A percentile compares a stretch with the other conserved stretches of the same genome.
phyloP scores from a whole-genome alignment of 2,797 vertebrate genomes.

The Microctenopoma lineatum region DNA sequence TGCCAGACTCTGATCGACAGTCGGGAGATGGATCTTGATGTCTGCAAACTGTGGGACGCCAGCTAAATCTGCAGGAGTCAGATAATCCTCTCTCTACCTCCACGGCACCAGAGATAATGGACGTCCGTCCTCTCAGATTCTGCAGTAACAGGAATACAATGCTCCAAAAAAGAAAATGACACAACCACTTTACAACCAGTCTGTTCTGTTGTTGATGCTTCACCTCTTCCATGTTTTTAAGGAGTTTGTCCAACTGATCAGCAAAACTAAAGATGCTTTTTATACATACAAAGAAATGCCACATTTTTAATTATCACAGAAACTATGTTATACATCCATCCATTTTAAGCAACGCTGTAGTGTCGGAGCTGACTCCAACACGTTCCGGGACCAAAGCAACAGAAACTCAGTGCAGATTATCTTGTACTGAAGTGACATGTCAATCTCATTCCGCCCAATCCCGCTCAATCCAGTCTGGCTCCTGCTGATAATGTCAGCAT shows the following conservation, averaged over 20 bases:
- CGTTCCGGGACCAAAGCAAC: conserved; percentile 28
- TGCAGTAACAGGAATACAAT: conserved; percentile 54
- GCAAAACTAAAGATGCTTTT: conserved; percentile 3
- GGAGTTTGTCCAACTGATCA: conserved; percentile 12
- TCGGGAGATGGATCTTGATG: conserved; percentile 77
- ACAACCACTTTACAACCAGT: conserved; percentile 28
- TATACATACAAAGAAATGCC: neutral
- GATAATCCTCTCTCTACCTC: conserved; percentile 75
- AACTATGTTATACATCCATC: conserved; percentile 1
- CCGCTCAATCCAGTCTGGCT: conserved; percentile 17
- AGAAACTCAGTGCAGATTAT: conserved; percentile 64
- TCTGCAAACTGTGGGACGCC: conserved; percentile 73
- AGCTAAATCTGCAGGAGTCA: conserved; percentile 74
- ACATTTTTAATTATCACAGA: conserved; percentile 3
- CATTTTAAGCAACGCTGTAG: neutral
- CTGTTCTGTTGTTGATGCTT: conserved; percentile 23
- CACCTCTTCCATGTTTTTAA: conserved; percentile 13
- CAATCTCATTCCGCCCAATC: conserved; percentile 45
- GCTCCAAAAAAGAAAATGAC: conserved; percentile 46
- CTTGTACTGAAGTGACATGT: conserved; percentile 50
- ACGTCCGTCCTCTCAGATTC: conserved; percentile 69
- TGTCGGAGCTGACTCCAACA: conserved; percentile 29
- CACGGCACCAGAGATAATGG: conserved; percentile 69
- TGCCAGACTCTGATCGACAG: conserved; percentile 74
- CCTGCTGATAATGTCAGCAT: conserved; percentile 43